Conservation (phyloP, 2,113 vertebrate species). For the Gulo gulo region DNA sequence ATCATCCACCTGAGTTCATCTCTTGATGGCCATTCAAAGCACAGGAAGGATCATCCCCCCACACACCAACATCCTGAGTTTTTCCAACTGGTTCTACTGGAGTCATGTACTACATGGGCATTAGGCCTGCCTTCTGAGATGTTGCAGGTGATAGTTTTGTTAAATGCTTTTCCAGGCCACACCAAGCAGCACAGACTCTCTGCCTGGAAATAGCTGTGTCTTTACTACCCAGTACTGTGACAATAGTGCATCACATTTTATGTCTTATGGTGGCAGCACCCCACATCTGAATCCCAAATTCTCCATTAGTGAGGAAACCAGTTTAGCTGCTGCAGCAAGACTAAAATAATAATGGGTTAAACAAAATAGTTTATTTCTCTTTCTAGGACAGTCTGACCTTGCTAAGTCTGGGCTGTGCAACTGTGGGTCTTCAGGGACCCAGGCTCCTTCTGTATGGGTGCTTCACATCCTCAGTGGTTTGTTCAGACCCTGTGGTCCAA, state of each 20-base stretch:
- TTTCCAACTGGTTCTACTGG: background rate
- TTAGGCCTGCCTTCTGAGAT: background rate
- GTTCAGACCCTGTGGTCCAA: background rate
- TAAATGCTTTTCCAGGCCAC: background rate
- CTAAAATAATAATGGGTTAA: background rate
- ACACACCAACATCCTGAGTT: background rate
- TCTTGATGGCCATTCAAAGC: background rate
- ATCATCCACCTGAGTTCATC: background rate
- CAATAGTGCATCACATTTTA: background rate
- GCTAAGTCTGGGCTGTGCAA: fast-evolving
- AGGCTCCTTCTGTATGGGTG: background rate
- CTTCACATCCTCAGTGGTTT: background rate
- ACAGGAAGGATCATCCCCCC: background rate
- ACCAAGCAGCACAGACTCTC: background rate
- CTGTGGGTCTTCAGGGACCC: background rate
- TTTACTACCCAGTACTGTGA: background rate
- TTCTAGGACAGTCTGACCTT: background rate
- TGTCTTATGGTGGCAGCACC: background rate
- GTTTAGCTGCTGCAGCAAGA: background rate
- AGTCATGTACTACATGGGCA: background rate
- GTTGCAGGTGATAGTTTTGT: background rate
- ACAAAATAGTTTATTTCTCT: background rate
- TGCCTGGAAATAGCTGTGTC: background rate
- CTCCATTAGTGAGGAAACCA: background rate
- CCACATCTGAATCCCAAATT: background rate